phyloP scores from a whole-genome alignment of 2,797 vertebrate species.

The Hemitrygon akajei region DNA sequence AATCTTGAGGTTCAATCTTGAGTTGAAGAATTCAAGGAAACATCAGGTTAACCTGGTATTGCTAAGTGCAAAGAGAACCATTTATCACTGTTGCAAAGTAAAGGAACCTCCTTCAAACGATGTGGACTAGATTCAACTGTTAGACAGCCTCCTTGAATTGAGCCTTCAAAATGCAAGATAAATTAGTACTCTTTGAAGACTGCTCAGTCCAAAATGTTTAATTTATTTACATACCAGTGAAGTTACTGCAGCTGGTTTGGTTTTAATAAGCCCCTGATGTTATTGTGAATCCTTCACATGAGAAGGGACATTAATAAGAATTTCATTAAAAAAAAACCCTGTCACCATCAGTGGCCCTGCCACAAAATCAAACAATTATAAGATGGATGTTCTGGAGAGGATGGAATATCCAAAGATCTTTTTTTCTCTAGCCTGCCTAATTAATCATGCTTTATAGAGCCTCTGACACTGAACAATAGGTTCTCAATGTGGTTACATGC shows the following conservation, averaged over 20 bases:
- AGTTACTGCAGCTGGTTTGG: constrained; percentile 22
- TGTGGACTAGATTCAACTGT: not conserved
- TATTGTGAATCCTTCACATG: constrained; percentile 24
- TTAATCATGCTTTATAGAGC: constrained; percentile 15
- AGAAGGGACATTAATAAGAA: constrained; percentile 29
- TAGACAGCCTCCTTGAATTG: not conserved
- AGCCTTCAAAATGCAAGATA: constrained; percentile 32
- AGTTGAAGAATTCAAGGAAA: constrained; percentile 19
- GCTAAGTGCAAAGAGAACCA: constrained; percentile 18
- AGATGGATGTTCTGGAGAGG: constrained; percentile 17
- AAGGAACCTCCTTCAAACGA: constrained; percentile 14
- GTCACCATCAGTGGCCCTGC: constrained; percentile 13
- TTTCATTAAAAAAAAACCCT: not conserved
- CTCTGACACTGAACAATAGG: not conserved
- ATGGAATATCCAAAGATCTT: not conserved
- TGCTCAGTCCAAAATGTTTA: constrained; percentile 32
- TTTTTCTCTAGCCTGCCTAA: constrained; percentile 9
- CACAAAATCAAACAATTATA: constrained; percentile 21
- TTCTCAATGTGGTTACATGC: not conserved
- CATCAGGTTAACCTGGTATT: constrained; percentile 29
- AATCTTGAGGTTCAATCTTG: too few species aligned
- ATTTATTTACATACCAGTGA: constrained; percentile 37
- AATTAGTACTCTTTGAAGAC: constrained; percentile 34
- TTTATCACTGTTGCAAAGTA: constrained; percentile 25
- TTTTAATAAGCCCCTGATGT: constrained; percentile 18